Evolutionary conservation across 1,140 invertebrate genomes (phyloP).

Genomic region (Pygmarrhopalites habei): DNA sequence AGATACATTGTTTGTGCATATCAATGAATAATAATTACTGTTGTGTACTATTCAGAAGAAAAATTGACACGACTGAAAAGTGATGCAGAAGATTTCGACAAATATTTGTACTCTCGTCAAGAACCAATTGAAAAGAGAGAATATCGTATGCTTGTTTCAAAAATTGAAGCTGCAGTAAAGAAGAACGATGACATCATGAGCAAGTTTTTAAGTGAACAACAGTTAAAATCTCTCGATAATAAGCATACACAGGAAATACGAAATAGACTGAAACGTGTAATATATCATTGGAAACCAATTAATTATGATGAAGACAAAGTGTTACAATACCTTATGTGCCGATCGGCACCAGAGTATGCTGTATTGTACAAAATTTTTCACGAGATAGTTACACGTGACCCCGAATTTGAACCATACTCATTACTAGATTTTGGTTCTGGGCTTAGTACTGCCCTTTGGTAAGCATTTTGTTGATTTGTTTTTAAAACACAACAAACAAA

Average conservation of each 20-base stretch:
- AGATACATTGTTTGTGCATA: neutral
- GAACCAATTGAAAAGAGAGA: too few relatives aligned
- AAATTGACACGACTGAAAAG: too few relatives aligned
- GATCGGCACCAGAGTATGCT: conserved; percentile 67
- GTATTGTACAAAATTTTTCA: conserved; percentile 60
- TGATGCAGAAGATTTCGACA: too few relatives aligned
- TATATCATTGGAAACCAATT: conserved; percentile 65
- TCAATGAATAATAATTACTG: neutral
- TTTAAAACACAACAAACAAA: neutral
- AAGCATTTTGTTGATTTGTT: conserved; percentile 29
- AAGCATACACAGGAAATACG: conserved; percentile 32
- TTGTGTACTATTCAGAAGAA: neutral
- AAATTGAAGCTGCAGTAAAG: neutral
- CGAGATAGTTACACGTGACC: conserved; percentile 60
- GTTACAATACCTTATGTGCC: conserved; percentile 59
- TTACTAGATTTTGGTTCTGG: conserved; percentile 89
- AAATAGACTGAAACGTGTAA: conserved; percentile 50
- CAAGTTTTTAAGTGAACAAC: conserved; percentile 32
- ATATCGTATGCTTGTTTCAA: too few relatives aligned
- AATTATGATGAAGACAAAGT: conserved; percentile 56
- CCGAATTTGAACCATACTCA: conserved; percentile 62
- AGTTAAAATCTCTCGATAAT: conserved; percentile 34
- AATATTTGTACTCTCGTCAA: too few relatives aligned
- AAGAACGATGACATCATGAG: conserved; percentile 39
- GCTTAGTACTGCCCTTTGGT: conserved; percentile 73